Base-by-base conservation (phyloP, 2,113 vertebrate species). In the Gymnorhina tibicen region DNA sequence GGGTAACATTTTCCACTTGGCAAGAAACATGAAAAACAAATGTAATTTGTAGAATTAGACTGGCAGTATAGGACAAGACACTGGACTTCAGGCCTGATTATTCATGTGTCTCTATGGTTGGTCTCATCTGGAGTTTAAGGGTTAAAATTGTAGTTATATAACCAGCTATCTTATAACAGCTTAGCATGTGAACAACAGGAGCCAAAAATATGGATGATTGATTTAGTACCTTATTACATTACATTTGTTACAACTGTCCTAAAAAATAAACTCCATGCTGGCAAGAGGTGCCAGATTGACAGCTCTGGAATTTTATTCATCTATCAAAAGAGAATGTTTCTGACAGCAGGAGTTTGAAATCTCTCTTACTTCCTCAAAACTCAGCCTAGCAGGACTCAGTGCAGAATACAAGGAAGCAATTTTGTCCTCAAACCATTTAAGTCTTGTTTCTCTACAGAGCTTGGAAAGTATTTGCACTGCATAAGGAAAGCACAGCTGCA, bases 221-320 rank as follows among this genome's bases (percentile, higher is more conserved):
- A 88, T 89, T 92, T 91, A 95, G 8, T 93, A 67, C 73, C 79
- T 87, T 82, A 81, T 91, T 88, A n/a, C 53, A 67, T 97, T 91
- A 87, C 80, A 44, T 87, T 93, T 91, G 33, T 84, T 95, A 60
- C 33, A 74, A 69, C 79, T 80, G 67, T 72, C 69, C 84, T 63
- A 41, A 93, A 80, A 85, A 70, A 47, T 44, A 55, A 91, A 60
- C 56, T 59, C 23, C 10, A 15, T 67, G 42, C 49, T 89, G 47
- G 19, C 28, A 47, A 69, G 68, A 55, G 55, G 59, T 91, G 59
- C 22, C 19, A n/a, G 50, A 35, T 10, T 80, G 93, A 80, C 55
- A 80, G 16, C n/a, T 78, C 80, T 82, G 69, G 41, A 89, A 41
- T 62, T 52, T 75, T 74, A 81, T 50, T 92, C 75, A 47, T 55